These are phyloP conservation scores for Strix occidentalis DNA, from an alignment of 2,797 vertebrate species.

Conservation along the genomic window DNA sequence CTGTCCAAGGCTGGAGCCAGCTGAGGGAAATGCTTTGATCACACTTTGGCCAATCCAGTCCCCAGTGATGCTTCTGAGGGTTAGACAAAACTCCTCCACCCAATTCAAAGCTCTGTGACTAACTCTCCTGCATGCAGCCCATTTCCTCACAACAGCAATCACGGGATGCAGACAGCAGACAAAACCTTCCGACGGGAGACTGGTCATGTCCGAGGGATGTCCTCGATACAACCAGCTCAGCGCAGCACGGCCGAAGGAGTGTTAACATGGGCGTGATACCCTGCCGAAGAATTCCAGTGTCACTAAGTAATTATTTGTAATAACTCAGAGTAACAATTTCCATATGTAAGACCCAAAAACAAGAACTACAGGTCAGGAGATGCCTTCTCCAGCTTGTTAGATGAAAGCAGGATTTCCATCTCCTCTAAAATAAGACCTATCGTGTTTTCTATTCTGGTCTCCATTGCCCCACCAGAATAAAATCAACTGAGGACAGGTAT, in stretches of 20 bases:
- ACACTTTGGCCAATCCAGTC: neutral
- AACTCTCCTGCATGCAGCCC: neutral
- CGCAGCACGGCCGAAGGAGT: neutral
- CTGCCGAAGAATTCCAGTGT: conserved; percentile 42
- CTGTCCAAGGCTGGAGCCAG: neutral
- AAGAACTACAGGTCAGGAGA: conserved; percentile 33
- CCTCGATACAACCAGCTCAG: neutral
- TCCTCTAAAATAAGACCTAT: neutral
- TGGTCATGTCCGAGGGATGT: neutral
- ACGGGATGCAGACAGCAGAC: neutral
- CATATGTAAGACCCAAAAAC: conserved; percentile 36
- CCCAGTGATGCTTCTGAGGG: neutral
- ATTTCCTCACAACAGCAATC: neutral
- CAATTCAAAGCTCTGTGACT: neutral
- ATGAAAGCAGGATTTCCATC: conserved; percentile 33
- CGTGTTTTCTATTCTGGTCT: neutral
- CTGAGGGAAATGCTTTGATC: neutral
- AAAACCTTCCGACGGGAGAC: neutral
- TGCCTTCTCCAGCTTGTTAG: conserved; percentile 8
- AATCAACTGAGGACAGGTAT: neutral
- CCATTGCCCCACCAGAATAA: neutral
- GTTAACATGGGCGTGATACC: conserved; percentile 27
- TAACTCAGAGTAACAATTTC: conserved; percentile 56
- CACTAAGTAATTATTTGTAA: conserved; percentile 48
- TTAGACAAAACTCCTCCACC: neutral